Conservation (phyloP, 1,140 invertebrate genomes). For the Drosophila cardini region DNA sequence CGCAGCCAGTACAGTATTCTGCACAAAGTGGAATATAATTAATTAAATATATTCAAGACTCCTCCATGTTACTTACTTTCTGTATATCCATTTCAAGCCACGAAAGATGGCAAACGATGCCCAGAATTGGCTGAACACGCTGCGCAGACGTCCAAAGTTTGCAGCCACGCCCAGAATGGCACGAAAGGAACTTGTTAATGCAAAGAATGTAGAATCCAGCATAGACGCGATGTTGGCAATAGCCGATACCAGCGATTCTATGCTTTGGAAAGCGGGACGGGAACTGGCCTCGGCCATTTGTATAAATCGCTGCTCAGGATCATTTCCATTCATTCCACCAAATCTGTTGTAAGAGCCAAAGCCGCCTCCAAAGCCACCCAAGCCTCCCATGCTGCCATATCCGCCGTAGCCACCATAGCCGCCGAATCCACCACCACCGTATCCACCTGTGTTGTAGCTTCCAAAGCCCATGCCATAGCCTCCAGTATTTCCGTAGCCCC, state of each 20-base stretch:
- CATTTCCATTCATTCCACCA: conserved; percentile 85
- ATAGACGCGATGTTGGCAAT: conserved; percentile 97
- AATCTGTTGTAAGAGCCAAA: conserved; percentile 85
- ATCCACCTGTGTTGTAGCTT: conserved; percentile 33
- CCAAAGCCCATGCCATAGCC: conserved; percentile 17
- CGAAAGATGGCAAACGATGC: conserved; percentile 93
- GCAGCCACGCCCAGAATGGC: conserved; percentile 98
- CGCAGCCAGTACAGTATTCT: conserved; percentile 78
- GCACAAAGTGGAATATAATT: neutral
- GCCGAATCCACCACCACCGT: conserved; percentile 31
- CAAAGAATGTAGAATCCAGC: conserved; percentile 97
- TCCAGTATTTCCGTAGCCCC: conserved; percentile 30
- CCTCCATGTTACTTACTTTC: conserved; percentile 85
- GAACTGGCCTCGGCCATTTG: conserved; percentile 96
- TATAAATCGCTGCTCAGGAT: conserved; percentile 88
- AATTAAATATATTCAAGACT: neutral
- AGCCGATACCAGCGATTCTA: conserved; percentile 96
- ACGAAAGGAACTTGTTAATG: conserved; percentile 96
- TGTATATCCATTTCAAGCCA: conserved; percentile 91
- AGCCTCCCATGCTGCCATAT: conserved; percentile 48
- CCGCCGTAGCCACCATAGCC: conserved; percentile 57
- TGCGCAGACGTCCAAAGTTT: conserved; percentile 93
- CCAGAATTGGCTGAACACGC: conserved; percentile 93
- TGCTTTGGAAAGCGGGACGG: conserved; percentile 95
- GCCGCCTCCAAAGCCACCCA: conserved; percentile 65